Evolutionary conservation across 2,888 invertebrate genomes (phyloP), one percentile per base, ranked within the genome.

Genomic region (Idaea biselata): DNA sequence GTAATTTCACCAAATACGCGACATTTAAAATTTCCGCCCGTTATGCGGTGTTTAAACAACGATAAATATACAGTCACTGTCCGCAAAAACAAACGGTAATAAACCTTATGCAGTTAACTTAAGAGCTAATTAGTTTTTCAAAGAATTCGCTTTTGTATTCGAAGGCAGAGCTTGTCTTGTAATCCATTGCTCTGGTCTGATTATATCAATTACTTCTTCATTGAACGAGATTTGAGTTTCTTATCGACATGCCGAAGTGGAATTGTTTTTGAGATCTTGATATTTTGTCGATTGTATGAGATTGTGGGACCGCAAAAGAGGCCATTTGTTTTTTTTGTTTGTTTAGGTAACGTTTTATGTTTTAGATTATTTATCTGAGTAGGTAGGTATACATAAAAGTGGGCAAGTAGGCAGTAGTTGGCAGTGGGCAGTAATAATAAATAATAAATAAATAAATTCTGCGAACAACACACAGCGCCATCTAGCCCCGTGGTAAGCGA

Each of bases 141-240:
- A 60, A 63, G 64, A 63, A 31, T 44, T 61, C 55, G 53, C 53
- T 58, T 1, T 54, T 44, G 8, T 44, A 44, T 44, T 44, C 44
- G 14, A 44, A 44, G 11, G 44, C 44, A 73, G 70, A 65, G 66
- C 74, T 77, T 77, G 77, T 78, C 76, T 72, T 77, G 80, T 79
- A 77, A 77, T 78, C 77, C 74, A 74, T 72, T 73, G 75, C 64
- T 80, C 76, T 74, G 81, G 64, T 80, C 76, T 74, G 81, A 84
- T 87, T 82, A 82, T 82, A 82, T 81, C 82, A 84, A 83, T 83
- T 82, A 81, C 71, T 76, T 71, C 72, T 74, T 79, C 76, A 78
- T 76, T 79, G 77, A 72, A 69, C 66, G 74, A 73, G 77, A 76
- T 80, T 81, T 80, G 76, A 56, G 18, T 56, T 44, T 44, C 44